Conservation (phyloP, 2,113 vertebrate genomes). For the Montifringilla adamsi region DNA sequence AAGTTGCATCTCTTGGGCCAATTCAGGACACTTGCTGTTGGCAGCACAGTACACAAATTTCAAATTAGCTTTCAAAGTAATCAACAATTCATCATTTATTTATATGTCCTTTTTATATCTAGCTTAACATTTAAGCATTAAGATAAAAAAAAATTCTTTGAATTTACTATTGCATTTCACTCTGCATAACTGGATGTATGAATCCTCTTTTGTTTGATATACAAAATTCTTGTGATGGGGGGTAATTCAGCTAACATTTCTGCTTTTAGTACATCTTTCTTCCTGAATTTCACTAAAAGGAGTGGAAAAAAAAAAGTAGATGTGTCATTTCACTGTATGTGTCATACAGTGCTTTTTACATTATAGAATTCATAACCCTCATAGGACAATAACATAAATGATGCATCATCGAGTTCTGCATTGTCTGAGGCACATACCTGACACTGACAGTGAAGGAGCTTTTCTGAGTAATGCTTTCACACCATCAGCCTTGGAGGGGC, state of each 20-base stretch:
- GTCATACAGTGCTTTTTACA: neutral
- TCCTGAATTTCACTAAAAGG: neutral
- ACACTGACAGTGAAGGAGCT: neutral
- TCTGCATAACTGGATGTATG: neutral
- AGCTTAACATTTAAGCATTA: conserved; percentile 23
- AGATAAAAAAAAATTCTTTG: neutral
- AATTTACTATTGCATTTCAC: conserved; percentile 21
- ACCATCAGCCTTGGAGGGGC: neutral
- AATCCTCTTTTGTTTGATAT: conserved; percentile 4
- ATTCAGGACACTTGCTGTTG: neutral
- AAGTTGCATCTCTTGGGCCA: neutral
- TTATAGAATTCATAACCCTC: neutral
- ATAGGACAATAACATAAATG: conserved; percentile 22
- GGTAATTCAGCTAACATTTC: neutral
- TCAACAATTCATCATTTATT: conserved; percentile 57
- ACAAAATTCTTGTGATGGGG: neutral
- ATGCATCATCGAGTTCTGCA: neutral
- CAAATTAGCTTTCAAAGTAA: conserved; percentile 37
- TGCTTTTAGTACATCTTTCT: neutral
- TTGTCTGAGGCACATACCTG: neutral
- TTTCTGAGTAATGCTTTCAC: neutral
- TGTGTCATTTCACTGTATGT: neutral
- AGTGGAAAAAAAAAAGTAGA: neutral
- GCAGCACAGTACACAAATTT: neutral
- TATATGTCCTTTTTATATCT: conserved; percentile 24